Conservation (phyloP, 2,888 invertebrate species). For the Tigriopus californicus region DNA sequence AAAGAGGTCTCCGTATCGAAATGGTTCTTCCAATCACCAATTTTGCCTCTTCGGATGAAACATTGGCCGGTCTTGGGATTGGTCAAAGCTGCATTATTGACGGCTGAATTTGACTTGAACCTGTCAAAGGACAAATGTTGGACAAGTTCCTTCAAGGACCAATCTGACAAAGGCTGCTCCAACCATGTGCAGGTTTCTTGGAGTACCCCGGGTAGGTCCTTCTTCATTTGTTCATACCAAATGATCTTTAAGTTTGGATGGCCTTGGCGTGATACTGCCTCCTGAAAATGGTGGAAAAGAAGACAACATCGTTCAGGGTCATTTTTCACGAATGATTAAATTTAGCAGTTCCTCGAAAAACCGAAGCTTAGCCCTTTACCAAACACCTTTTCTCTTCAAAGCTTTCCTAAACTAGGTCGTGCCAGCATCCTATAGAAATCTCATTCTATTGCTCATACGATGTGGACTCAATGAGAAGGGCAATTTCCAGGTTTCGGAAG, state of each 20-base stretch:
- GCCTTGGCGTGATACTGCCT: not conserved
- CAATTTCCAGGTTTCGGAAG: too few species aligned
- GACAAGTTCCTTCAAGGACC: not conserved
- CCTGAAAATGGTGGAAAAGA: too few species aligned
- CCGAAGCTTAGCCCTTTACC: too few species aligned
- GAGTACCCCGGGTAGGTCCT: not conserved
- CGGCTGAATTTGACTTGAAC: not conserved
- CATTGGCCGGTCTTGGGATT: not conserved
- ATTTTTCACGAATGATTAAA: too few species aligned
- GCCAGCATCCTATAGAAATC: too few species aligned
- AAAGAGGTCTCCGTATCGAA: not conserved
- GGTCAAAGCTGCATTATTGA: not conserved
- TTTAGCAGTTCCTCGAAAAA: too few species aligned
- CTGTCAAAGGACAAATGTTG: not conserved
- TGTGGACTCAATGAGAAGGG: too few species aligned
- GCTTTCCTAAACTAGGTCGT: too few species aligned
- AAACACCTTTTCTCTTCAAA: too few species aligned
- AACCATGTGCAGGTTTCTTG: not conserved
- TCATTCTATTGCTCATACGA: too few species aligned
- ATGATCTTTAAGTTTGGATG: not conserved
- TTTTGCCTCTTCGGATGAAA: not conserved
- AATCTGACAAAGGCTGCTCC: not conserved
- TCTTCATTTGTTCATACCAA: not conserved
- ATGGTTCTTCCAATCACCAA: constrained; percentile 2
- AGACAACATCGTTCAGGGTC: too few species aligned